These are phyloP conservation scores for Catharus minimus DNA, from an alignment of 2,113 vertebrate species.

Conservation along the genomic window DNA sequence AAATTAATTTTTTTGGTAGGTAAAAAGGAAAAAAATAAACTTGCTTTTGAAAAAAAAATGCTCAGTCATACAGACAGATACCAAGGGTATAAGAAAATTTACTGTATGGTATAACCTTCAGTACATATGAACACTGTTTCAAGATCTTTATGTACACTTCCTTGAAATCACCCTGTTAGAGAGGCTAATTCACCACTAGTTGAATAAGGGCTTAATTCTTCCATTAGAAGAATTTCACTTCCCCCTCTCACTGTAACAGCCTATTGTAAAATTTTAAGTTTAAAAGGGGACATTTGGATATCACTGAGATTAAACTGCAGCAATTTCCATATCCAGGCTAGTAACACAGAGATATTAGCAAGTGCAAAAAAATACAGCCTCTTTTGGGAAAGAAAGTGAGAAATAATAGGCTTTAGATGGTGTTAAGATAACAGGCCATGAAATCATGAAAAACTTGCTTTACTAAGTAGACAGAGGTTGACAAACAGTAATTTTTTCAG, in stretches of 20 bases:
- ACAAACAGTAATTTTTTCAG: background rate
- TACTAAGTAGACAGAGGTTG: background rate
- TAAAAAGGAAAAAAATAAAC: background rate
- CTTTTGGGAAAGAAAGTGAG: background rate
- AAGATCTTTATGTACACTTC: background rate
- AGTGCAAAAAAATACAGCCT: background rate
- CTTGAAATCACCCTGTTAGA: background rate
- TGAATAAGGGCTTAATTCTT: background rate
- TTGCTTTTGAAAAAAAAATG: background rate
- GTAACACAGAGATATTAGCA: background rate
- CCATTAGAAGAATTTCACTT: background rate
- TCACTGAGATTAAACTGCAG: background rate
- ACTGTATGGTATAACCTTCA: background rate
- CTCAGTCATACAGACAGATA: background rate
- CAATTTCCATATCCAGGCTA: background rate
- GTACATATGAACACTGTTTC: background rate
- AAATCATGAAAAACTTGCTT: background rate
- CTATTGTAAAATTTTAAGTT: background rate
- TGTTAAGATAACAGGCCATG: background rate
- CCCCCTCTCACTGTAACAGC: fast-evolving
- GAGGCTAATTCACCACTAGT: background rate
- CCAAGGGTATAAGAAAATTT: background rate
- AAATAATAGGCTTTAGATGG: background rate
- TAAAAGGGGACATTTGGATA: background rate
- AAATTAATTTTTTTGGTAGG: background rate